Evolutionary conservation across 2,113 vertebrate species (phyloP).

Genomic region (Redunca redunca): DNA sequence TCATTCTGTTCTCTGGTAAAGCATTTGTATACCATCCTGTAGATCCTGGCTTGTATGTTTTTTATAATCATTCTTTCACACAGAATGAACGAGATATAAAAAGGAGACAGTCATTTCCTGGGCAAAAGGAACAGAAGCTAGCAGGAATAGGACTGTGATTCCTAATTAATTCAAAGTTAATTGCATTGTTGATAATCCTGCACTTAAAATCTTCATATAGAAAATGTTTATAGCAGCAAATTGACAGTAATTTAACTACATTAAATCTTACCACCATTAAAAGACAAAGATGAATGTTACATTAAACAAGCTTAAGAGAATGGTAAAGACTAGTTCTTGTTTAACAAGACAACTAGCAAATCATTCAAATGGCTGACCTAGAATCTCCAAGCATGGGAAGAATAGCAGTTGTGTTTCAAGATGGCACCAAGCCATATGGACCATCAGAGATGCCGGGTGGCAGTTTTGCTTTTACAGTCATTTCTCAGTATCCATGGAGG

Average conservation of each 20-base stretch:
- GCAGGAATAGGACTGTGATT: conserved; percentile 70
- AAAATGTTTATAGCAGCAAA: conserved; percentile 81
- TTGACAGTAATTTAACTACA: conserved; percentile 80
- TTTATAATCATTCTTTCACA: conserved; percentile 55
- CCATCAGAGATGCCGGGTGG: background rate
- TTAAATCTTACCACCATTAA: conserved; percentile 80
- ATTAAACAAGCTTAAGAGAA: conserved; percentile 77
- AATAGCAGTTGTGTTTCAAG: background rate
- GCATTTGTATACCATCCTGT: conserved; percentile 49
- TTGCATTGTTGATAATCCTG: conserved; percentile 78
- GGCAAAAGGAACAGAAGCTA: conserved; percentile 75
- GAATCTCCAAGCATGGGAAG: background rate
- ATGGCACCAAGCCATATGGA: conserved; percentile 4
- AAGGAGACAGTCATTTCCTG: conserved; percentile 63
- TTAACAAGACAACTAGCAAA: conserved; percentile 73
- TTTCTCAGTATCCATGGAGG: background rate
- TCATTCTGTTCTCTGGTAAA: conserved; percentile 35
- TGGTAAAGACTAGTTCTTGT: conserved; percentile 66
- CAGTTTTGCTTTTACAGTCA: background rate
- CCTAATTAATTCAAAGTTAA: conserved; percentile 83
- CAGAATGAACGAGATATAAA: conserved; percentile 56
- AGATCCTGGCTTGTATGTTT: conserved; percentile 6
- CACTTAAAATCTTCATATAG: conserved; percentile 80
- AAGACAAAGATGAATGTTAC: conserved; percentile 75
- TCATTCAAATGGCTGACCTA: conserved; percentile 54